Base-by-base conservation (phyloP, 1,140 invertebrate genomes). In the Lepidurus packardi region DNA sequence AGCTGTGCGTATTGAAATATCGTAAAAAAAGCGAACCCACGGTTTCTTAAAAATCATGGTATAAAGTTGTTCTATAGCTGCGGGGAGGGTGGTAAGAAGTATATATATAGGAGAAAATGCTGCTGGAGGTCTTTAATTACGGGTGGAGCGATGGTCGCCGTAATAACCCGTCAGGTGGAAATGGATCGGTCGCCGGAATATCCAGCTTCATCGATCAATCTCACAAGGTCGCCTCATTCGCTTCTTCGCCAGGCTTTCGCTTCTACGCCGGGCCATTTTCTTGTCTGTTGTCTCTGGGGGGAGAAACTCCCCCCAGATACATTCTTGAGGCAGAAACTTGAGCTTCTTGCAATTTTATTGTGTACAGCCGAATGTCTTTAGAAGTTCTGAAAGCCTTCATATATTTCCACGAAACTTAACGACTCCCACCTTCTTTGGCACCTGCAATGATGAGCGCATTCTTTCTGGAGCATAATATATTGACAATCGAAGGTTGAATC, bases 131-230 rank as follows among this genome's bases (percentile, higher is more conserved):
- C 53, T 65, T 65, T 65, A 65, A 65, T 65, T 65, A 65, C 53
- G 53, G 53, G 53, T 65, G 53, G 53, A 65, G 53, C 53, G 53
- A 65, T 65, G 53, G 53, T 65, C 53, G 53, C 53, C 53, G 53
- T 65, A 65, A 65, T 65, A 65, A 65, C 53, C 53, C 53, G 53
- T 65, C 53, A 65, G 53, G 53, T 65, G 53, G 53, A 65, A 65
- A 65, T 65, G 53, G 53, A 65, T 65, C 53, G 53, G 53, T 65
- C 53, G 53, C 53, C 53, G 53, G 53, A 65, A n/a, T 65, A 16
- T 65, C 53, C 53, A 65, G 53, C 53, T 65, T 65, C 53, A 65
- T 65, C 53, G 53, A 65, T 65, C 53, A 65, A 65, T 65, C 53
- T 65, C 53, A 3, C 53, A 13, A n/a, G 53, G 53, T 65, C 53